Evolutionary conservation across 1,140 invertebrate genomes (phyloP).

Genomic region (Druon quercuslanigerum): DNA sequence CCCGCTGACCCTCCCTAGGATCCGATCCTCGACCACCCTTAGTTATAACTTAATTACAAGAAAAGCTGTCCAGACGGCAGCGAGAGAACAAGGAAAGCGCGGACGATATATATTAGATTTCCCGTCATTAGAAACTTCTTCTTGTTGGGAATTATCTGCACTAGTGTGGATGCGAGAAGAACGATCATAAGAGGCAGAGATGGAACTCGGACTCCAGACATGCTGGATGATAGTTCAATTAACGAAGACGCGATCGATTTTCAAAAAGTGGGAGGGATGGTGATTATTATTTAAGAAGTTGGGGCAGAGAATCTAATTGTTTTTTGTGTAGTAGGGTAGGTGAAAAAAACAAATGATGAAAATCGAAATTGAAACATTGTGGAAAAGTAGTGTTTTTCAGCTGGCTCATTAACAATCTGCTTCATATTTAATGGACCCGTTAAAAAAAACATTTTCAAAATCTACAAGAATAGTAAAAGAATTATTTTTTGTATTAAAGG

Average conservation of each 20-base stretch:
- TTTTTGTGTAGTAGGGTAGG: no score
- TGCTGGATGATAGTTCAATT: background rate
- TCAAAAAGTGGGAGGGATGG: background rate
- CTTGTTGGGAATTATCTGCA: constrained; percentile 58
- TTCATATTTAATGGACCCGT: no score
- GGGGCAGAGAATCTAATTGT: no score
- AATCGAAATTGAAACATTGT: no score
- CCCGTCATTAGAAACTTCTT: constrained; percentile 69
- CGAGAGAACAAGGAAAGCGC: constrained; percentile 44
- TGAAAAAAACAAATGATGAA: no score
- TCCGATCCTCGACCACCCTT: constrained; percentile 47
- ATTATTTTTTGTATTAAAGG: no score
- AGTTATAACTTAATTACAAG: constrained; percentile 76
- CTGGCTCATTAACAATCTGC: no score
- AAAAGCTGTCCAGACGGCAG: constrained; percentile 65
- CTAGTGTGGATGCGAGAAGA: background rate
- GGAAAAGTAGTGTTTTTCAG: no score
- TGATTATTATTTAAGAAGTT: background rate
- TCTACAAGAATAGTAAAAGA: no score
- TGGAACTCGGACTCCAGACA: background rate
- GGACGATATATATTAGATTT: constrained; percentile 72
- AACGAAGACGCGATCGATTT: background rate
- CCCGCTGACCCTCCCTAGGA: constrained; percentile 5
- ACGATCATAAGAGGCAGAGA: background rate
- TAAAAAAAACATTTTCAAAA: no score